Conservation (phyloP, 2,797 vertebrate genomes). For the Sebastes trivittatus region DNA sequence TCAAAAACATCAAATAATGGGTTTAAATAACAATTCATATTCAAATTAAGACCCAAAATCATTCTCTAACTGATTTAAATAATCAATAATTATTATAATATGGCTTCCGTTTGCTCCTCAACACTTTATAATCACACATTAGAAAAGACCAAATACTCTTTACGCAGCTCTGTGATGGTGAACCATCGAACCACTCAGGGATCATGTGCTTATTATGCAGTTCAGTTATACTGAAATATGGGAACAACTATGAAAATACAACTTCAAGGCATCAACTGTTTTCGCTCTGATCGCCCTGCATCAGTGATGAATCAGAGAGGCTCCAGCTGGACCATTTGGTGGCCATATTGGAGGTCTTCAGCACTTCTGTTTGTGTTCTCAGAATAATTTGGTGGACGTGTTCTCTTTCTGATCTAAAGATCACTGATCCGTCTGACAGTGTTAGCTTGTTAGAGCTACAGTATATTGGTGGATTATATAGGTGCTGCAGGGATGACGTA, state of each 20-base stretch:
- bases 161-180: not conserved
- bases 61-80: not conserved
- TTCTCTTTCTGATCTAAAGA: not conserved
- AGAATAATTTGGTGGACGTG: not conserved
- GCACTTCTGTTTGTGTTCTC: not conserved
- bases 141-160: not conserved
- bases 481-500: too few relatives aligned
- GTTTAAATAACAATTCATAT: constrained; percentile 1
- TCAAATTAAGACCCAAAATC: constrained; percentile 14
- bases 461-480: not conserved
- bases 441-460: not conserved
- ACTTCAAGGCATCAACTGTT: not conserved
- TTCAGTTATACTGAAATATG: not conserved
- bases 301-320: not conserved
- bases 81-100: not conserved
- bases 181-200: not conserved
- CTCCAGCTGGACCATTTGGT: not conserved
- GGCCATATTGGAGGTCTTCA: not conserved
- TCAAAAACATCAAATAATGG: not conserved
- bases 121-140: not conserved
- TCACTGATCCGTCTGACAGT: not conserved
- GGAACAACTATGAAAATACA: not conserved
- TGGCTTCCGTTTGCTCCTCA: constrained; percentile 14
- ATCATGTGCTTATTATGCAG: constrained; percentile 26
- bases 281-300: not conserved